Percentiles rank a stretch among this genome's conserved stretches.
Evolutionary conservation across 2,888 invertebrate species (phyloP).

Genomic region (Neocrepidodera transversa): DNA sequence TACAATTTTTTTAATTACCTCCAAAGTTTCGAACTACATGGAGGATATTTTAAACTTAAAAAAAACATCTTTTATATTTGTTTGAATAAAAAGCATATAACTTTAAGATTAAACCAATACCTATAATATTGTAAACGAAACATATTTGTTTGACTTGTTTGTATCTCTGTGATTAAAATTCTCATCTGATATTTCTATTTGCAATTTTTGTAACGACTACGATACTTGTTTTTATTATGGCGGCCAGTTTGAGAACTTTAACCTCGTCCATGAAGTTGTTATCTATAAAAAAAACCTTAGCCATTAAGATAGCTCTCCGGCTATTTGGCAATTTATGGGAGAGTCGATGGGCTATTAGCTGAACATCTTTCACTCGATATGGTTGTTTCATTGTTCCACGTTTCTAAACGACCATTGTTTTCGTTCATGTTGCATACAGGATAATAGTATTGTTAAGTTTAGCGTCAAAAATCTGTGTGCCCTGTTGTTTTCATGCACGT

Average conservation of each 20-base stretch:
- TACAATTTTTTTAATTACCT: too few species aligned
- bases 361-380: constrained; percentile 16
- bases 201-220: constrained; percentile 30
- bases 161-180: neutral
- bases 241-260: constrained; percentile 30
- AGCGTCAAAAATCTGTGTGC: neutral
- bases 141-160: constrained; percentile 1
- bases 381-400: constrained; percentile 17
- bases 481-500: neutral
- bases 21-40: too few species aligned
- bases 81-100: too few species aligned
- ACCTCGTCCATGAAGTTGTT: constrained; percentile 30
- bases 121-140: too few species aligned
- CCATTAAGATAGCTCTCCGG: constrained; percentile 13
- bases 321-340: constrained; percentile 16
- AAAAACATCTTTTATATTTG: too few species aligned
- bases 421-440: neutral
- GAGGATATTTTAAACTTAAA: too few species aligned
- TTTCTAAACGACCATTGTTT: constrained; percentile 18
- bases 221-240: constrained; percentile 14
- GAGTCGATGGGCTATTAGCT: constrained; percentile 16
- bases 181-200: neutral
- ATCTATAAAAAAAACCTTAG: constrained; percentile 16
- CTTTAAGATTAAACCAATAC: too few species aligned
- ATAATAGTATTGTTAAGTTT: constrained; percentile 8